Conservation (phyloP, 1,140 invertebrate species). For the Drusus annulatus region DNA sequence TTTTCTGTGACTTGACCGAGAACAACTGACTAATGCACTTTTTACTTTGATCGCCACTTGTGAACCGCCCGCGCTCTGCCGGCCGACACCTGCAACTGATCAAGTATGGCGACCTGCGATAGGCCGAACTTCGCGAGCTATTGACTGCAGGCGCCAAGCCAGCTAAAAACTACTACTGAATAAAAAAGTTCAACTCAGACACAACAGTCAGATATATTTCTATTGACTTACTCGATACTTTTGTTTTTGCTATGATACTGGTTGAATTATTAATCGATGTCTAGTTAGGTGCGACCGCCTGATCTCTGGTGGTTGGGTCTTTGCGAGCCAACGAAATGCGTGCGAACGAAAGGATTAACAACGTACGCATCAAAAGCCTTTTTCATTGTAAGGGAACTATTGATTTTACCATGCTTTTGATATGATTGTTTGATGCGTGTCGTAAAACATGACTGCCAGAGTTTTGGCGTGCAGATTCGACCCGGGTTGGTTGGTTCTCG, state of each 20-base stretch:
- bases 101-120: slow-evolving; percentile 44
- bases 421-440: background rate
- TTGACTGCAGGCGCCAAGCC: background rate
- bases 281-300: slow-evolving; percentile 21
- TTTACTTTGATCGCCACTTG: background rate
- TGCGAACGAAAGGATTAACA: background rate
- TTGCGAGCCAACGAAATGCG: background rate
- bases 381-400: background rate
- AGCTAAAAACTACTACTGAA: slow-evolving; percentile 6
- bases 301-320: slow-evolving; percentile 19
- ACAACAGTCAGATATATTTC: background rate
- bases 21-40: too few relatives aligned
- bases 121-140: slow-evolving; percentile 2
- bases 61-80: slow-evolving; percentile 36
- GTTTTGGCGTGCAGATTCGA: slow-evolving; percentile 41
- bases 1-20: background rate
- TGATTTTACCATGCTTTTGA: background rate
- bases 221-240: background rate
- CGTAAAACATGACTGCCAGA: background rate
- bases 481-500: slow-evolving; percentile 23
- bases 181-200: background rate
- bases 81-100: slow-evolving; percentile 50
- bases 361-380: background rate
- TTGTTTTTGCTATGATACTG: background rate
- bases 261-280: background rate